Evolutionary conservation across 2,113 vertebrate genomes (phyloP).

Genomic region (Ptyas mucosa): DNA sequence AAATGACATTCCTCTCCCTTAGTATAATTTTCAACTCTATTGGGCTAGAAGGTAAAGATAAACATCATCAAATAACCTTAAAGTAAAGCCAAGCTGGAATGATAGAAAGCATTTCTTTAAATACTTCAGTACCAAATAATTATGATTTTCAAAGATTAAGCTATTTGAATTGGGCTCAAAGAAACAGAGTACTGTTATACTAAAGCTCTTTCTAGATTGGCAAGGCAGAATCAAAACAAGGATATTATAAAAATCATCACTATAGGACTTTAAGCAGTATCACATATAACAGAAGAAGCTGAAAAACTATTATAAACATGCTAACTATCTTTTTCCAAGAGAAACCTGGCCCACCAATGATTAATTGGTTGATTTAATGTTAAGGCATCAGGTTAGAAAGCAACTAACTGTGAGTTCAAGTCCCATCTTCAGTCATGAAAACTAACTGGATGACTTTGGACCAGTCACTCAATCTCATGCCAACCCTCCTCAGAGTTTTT

Average conservation of each 20-base stretch:
- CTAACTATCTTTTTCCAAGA: not conserved
- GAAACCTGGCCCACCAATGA: not conserved
- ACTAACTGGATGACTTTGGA: not conserved
- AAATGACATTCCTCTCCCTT: not conserved
- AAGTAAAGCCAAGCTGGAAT: not conserved
- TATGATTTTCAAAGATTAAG: not conserved
- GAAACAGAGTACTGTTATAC: not conserved
- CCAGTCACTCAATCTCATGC: not conserved
- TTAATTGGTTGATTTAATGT: not conserved
- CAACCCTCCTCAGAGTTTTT: not conserved
- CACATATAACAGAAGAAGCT: not conserved
- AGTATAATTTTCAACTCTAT: not conserved
- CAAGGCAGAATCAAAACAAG: not conserved
- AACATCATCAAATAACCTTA: not conserved
- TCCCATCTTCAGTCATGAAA: not conserved
- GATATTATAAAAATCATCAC: not conserved
- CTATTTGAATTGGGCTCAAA: not conserved
- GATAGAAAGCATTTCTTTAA: not conserved
- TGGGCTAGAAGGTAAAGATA: not conserved
- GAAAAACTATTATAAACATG: not conserved
- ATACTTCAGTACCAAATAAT: not conserved
- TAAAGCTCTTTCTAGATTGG: not conserved
- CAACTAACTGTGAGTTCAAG: not conserved
- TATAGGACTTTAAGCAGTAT: not conserved
- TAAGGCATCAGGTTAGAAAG: not conserved